Percentiles rank a stretch among this genome's conserved stretches.
These are phyloP conservation scores for Lagopus leucura DNA, from an alignment of 2,113 vertebrate genomes.

Conservation along the genomic window DNA sequence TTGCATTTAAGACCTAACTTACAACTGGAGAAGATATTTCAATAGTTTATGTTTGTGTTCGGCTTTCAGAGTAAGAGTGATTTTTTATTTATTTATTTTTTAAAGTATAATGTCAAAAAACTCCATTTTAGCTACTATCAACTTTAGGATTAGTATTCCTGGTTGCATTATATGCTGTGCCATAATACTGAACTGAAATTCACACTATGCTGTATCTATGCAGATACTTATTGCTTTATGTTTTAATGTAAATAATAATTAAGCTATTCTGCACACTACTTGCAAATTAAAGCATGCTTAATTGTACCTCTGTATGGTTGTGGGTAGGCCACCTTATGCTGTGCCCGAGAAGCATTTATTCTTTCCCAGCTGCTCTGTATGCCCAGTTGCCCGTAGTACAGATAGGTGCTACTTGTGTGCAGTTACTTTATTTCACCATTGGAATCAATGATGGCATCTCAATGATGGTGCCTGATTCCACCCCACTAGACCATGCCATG, in stretches of 20 bases:
- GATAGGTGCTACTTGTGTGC: neutral
- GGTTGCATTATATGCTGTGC: neutral
- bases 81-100: neutral
- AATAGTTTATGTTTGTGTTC: neutral
- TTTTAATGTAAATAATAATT: neutral
- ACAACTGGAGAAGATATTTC: neutral
- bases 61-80: neutral
- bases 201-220: neutral
- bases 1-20: neutral
- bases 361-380: neutral
- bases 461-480: neutral
- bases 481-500: neutral
- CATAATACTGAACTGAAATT: neutral
- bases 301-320: neutral
- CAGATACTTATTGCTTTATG: neutral
- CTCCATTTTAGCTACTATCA: neutral
- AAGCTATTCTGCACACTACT: neutral
- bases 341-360: neutral
- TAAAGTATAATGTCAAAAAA: neutral
- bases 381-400: neutral
- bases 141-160: neutral
- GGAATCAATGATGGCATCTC: neutral
- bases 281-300: neutral
- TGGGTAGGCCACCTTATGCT: neutral
- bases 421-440: neutral